Percentiles rank a stretch among this genome's conserved stretches.
These are phyloP conservation scores for Drosophila trapezifrons DNA, from an alignment of 1,140 invertebrate genomes.

Conservation along the genomic window DNA sequence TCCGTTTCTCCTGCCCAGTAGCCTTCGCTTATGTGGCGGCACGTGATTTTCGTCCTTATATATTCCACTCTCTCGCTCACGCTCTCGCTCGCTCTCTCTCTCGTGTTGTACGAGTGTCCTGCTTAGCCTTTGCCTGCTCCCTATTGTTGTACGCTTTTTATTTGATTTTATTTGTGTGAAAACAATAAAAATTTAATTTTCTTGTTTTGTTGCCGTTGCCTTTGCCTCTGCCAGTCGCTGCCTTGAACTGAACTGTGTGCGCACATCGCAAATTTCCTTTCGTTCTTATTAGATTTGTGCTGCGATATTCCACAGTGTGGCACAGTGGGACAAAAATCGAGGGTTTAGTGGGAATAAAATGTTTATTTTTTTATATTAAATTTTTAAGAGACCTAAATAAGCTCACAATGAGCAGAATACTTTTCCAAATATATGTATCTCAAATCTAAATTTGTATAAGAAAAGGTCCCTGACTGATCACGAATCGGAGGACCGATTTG, in stretches of 20 bases:
- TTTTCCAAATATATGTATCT: background rate
- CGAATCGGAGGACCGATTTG: too few species aligned
- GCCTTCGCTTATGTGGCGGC: conserved; percentile 53
- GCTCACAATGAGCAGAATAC: background rate
- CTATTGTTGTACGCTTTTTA: conserved; percentile 80
- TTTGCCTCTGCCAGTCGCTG: conserved; percentile 54
- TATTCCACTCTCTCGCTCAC: conserved; percentile 24
- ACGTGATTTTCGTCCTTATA: conserved; percentile 68
- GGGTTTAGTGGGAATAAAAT: too few species aligned
- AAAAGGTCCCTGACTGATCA: too few species aligned
- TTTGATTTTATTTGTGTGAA: conserved; percentile 84
- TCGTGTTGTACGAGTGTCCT: conserved; percentile 46
- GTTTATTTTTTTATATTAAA: too few species aligned
- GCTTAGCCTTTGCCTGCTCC: conserved; percentile 59
- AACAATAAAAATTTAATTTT: conserved; percentile 84
- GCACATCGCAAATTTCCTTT: conserved; percentile 27
- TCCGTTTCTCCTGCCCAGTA: conserved; percentile 80
- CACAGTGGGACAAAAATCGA: conserved; percentile 8
- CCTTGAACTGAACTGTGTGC: conserved; percentile 58
- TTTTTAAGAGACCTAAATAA: background rate
- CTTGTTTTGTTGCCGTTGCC: conserved; percentile 74
- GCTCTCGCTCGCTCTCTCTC: conserved; percentile 18
- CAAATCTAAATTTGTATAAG: too few species aligned
- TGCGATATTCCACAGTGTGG: conserved; percentile 35
- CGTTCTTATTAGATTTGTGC: conserved; percentile 20